Percentiles rank a stretch among this genome's conserved stretches.
Evolutionary conservation across 1,140 invertebrate species (phyloP).

Genomic region (Riptortus pedestris): DNA sequence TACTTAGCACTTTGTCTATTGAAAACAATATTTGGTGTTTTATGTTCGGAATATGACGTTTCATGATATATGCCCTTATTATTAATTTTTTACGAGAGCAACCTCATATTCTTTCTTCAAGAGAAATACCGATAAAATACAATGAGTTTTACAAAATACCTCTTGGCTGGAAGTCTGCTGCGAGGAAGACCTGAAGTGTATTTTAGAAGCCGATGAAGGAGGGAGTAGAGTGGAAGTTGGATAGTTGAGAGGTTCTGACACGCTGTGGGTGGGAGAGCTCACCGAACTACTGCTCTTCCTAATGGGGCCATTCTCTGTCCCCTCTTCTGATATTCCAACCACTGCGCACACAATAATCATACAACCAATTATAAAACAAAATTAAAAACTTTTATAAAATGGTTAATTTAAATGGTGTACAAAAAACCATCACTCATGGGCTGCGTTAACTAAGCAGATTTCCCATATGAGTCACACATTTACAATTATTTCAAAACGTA

Average conservation of each 20-base stretch:
- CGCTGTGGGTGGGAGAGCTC: constrained; percentile 16
- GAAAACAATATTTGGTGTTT: too few relatives aligned
- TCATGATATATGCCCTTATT: too few relatives aligned
- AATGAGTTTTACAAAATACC: too few relatives aligned
- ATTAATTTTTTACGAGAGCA: too few relatives aligned
- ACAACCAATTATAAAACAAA: neutral
- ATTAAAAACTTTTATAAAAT: neutral
- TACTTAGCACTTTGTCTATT: too few relatives aligned
- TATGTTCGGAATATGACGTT: too few relatives aligned
- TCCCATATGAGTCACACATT: too few relatives aligned
- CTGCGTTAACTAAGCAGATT: too few relatives aligned
- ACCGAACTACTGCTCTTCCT: constrained; percentile 12
- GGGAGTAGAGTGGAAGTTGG: constrained; percentile 2
- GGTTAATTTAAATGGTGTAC: neutral
- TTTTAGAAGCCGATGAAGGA: neutral
- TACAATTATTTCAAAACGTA: too few relatives aligned
- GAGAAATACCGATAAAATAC: too few relatives aligned
- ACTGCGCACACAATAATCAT: neutral
- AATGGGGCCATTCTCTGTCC: neutral
- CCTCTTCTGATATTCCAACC: neutral
- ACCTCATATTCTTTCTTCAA: too few relatives aligned
- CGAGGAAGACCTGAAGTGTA: constrained; percentile 15
- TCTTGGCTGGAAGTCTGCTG: constrained; percentile 11
- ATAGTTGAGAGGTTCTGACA: neutral
- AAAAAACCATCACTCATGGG: too few relatives aligned